phyloP scores from a whole-genome alignment of 1,140 invertebrate species.

The Drosophila saltans region DNA sequence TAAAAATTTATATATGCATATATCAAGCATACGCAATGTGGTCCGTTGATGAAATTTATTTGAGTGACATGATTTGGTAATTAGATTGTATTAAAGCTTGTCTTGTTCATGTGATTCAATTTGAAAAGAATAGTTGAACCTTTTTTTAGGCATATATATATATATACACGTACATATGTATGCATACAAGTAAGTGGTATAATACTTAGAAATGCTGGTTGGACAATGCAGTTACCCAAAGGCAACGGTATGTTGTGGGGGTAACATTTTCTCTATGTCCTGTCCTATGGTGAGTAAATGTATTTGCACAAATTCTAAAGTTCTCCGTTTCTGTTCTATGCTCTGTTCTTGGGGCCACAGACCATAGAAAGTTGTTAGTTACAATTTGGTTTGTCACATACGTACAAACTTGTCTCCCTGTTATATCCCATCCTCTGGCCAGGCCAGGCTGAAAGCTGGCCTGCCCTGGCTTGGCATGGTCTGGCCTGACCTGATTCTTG shows the following conservation, averaged over 20 bases:
- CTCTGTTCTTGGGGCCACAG: constrained; percentile 31
- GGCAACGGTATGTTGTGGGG: neutral
- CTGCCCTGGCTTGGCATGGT: neutral
- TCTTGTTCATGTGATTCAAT: constrained; percentile 7
- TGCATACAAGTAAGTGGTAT: neutral
- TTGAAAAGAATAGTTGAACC: neutral
- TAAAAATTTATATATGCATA: neutral
- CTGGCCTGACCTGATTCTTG: constrained; percentile 51
- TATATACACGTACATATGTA: too few species aligned
- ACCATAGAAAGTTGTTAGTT: constrained; percentile 65
- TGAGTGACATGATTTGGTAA: constrained; percentile 1
- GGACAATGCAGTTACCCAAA: constrained; percentile 3
- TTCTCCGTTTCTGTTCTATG: constrained; percentile 4
- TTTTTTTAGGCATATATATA: neutral
- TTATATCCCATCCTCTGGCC: neutral
- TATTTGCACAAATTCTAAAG: constrained; percentile 14
- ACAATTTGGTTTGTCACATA: constrained; percentile 46
- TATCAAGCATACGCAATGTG: constrained; percentile 8
- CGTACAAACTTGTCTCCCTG: constrained; percentile 18
- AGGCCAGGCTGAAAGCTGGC: neutral
- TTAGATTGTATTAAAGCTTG: constrained; percentile 9
- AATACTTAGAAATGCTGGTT: constrained; percentile 2
- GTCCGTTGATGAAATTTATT: neutral
- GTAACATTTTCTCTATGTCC: neutral
- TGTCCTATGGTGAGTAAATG: constrained; percentile 5